Base-by-base conservation (phyloP, 2,113 vertebrate species). In the Melanotaenia duboulayi region DNA sequence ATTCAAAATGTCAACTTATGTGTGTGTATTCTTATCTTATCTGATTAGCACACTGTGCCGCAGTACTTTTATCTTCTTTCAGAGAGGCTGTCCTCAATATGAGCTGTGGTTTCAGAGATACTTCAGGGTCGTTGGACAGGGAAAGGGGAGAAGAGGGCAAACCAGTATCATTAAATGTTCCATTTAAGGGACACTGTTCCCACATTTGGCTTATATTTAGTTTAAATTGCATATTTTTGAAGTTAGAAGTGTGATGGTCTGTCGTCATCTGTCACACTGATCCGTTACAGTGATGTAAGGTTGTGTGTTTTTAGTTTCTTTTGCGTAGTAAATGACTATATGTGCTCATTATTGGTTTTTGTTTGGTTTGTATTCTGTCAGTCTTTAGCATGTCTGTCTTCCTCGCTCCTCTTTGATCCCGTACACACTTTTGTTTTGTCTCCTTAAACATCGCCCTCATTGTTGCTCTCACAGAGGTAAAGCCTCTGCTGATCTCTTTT, bases 371-470 rank as follows among this genome's bases (percentile, higher is more conserved):
- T 79, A 32, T 90, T 92, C 88, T 91, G 91, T 93, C 80, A 46
- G 84, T 91, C 80, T 89, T 89, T 84, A 87, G 89, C 87, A 88
- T 89, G 86, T 76, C 80, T 74, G 85, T 91, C 83, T 91, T 79
- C 68, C 54, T 75, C 60, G 69, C 69, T 86, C 85, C 86, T 86
- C 77, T 91, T 90, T 91, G 89, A 89, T 92, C 91, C 90, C 85
- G 64, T 87, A 82, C 90, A 91, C 90, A 88, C 88, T 91, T 90
- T 91, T 89, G 90, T 93, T 91, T 92, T 87, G 91, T 89, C 81
- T 88, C 84, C 87, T 91, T 92, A 91, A 93, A 93, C 73, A 90
- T 92, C 64, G 83, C 82, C 91, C 82, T 92, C 88, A 89, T 93
- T 94, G 90, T 94, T 72, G 80, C 85, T 82, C 88, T 88, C 87